Evolutionary conservation across 2,797 vertebrate genomes (phyloP).

Genomic region (Onychomys leucogaster): DNA sequence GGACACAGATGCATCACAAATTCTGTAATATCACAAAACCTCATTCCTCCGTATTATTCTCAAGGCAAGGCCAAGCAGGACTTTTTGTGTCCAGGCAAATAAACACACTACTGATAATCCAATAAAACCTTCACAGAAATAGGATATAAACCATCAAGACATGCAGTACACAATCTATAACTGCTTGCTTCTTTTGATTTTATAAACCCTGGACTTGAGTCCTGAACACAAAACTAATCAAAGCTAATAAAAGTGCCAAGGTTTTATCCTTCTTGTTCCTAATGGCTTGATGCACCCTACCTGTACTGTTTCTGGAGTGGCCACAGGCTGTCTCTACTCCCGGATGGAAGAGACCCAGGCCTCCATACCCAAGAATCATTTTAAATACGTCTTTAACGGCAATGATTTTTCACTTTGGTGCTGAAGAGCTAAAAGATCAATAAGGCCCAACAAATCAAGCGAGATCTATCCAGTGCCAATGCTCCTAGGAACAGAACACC

Average conservation of each 20-base stretch:
- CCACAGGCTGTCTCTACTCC: background rate
- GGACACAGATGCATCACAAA: background rate
- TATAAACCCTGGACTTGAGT: conserved; percentile 65
- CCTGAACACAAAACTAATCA: conserved; percentile 72
- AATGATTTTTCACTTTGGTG: background rate
- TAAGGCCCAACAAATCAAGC: background rate
- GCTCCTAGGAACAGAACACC: background rate
- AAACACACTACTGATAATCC: conserved; percentile 70
- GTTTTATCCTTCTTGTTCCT: conserved; percentile 24
- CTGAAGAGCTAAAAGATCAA: background rate
- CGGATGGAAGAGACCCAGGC: background rate
- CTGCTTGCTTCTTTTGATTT: conserved; percentile 54
- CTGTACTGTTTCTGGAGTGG: background rate
- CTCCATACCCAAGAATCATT: background rate
- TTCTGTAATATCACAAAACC: background rate
- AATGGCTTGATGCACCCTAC: conserved; percentile 48
- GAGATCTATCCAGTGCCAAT: background rate
- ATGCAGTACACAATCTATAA: conserved; percentile 54
- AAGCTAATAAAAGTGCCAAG: conserved; percentile 60
- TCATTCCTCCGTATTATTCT: background rate
- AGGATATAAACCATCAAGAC: conserved; percentile 21
- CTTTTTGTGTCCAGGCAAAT: conserved; percentile 49
- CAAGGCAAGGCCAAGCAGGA: conserved; percentile 53
- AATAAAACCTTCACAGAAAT: conserved; percentile 77
- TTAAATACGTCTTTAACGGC: background rate